Conservation (phyloP, 2,797 vertebrate species). For the Cossypha heuglini region DNA sequence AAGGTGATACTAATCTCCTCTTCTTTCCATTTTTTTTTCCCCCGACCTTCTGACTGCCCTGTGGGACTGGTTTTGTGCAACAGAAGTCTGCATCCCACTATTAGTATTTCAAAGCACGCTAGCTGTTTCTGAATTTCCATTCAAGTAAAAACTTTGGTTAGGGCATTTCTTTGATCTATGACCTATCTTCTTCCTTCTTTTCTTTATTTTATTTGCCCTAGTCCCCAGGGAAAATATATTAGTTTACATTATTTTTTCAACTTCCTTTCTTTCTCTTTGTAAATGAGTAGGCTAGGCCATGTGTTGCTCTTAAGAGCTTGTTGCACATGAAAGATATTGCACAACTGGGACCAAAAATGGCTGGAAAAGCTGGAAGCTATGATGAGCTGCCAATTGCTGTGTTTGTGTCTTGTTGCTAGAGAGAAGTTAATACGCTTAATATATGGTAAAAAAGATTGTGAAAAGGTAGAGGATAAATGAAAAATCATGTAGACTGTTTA, state of each 20-base stretch:
- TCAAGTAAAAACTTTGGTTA: not conserved
- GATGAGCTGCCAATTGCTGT: not conserved
- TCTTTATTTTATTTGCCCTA: not conserved
- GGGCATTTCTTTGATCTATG: not conserved
- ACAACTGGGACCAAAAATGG: not conserved
- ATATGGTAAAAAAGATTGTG: not conserved
- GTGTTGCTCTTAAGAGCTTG: not conserved
- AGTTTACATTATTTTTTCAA: not conserved
- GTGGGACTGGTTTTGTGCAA: not conserved
- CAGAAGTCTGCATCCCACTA: not conserved
- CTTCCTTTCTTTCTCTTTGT: not conserved
- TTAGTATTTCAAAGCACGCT: not conserved
- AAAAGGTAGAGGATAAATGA: not conserved
- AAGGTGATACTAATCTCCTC: not conserved
- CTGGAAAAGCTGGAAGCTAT: not conserved
- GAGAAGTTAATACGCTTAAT: not conserved
- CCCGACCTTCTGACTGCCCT: not conserved
- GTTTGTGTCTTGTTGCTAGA: not conserved
- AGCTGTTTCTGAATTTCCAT: not conserved
- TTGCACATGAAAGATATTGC: not conserved
- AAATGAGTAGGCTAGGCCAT: not conserved
- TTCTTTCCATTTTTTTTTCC: not conserved
- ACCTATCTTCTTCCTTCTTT: not conserved
- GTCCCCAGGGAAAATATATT: not conserved
- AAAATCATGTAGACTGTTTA: not conserved